Conservation (phyloP, 2,888 invertebrate species). For the Helleia helle region DNA sequence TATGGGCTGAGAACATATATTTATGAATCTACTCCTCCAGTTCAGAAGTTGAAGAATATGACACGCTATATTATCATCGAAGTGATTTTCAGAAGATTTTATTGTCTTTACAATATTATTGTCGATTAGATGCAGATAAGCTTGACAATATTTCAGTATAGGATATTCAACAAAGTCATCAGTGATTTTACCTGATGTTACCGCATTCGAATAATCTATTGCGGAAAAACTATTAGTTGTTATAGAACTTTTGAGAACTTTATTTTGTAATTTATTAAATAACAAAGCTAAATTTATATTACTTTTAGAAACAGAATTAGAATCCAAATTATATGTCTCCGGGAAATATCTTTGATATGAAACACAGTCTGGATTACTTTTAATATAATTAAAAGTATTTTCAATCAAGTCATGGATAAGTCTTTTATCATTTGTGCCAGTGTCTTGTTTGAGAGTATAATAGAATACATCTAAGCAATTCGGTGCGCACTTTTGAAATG, state of each 20-base stretch:
- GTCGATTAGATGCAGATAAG: conserved; percentile 60
- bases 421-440: conserved; percentile 21
- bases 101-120: conserved; percentile 50
- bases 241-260: conserved; percentile 23
- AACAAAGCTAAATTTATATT: conserved; percentile 60
- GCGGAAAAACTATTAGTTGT: conserved; percentile 43
- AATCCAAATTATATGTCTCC: conserved; percentile 31
- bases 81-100: conserved; percentile 25
- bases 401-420: conserved; percentile 31
- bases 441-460: conserved; percentile 27
- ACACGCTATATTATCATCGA: conserved; percentile 50
- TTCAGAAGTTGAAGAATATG: conserved; percentile 60
- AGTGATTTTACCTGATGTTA: conserved; percentile 48
- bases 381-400: conserved; percentile 26
- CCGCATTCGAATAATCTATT: conserved; percentile 62
- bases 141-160: conserved; percentile 65
- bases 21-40: conserved; percentile 68
- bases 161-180: conserved; percentile 69
- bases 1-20: conserved; percentile 46
- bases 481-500: conserved; percentile 42
- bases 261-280: conserved; percentile 47
- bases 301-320: conserved; percentile 25
- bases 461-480: conserved; percentile 27
- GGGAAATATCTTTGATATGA: conserved; percentile 40
- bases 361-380: conserved; percentile 21